Percentiles rank a stretch among this genome's conserved stretches.
Conservation (phyloP, 2,888 invertebrate species). For the Drosophila cracens region DNA sequence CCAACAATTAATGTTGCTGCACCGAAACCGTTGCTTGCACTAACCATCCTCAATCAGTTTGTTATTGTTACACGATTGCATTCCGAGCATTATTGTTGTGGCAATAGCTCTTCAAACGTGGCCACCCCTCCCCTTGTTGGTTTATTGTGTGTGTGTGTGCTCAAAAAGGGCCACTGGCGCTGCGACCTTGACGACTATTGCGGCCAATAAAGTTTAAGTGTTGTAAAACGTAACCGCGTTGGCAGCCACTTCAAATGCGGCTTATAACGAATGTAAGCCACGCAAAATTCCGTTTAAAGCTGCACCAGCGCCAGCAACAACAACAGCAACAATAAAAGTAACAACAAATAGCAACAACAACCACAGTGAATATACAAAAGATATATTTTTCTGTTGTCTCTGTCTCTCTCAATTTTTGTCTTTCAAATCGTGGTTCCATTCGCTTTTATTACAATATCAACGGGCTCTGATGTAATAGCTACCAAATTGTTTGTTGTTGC, state of each 20-base stretch:
- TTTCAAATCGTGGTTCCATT: constrained; percentile 55
- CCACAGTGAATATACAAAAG: constrained; percentile 20
- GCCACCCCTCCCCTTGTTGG: neutral
- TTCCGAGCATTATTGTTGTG: constrained; percentile 21
- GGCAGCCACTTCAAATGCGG: constrained; percentile 30
- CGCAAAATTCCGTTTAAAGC: constrained; percentile 60
- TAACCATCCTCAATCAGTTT: constrained; percentile 20
- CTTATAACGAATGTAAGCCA: constrained; percentile 59
- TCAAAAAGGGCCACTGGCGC: constrained; percentile 36
- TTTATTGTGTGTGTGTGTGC: neutral
- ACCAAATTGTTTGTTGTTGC: constrained; percentile 41
- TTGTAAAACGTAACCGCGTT: constrained; percentile 39
- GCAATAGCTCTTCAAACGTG: constrained; percentile 22
- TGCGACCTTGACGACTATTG: constrained; percentile 67
- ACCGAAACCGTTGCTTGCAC: constrained; percentile 21
- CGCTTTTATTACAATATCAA: constrained; percentile 69
- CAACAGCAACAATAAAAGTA: neutral
- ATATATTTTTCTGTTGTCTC: constrained; percentile 35
- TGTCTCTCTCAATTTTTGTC: constrained; percentile 30
- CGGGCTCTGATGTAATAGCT: constrained; percentile 62
- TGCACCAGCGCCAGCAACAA: constrained; percentile 33
- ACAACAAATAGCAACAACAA: neutral
- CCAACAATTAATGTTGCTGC: constrained; percentile 5
- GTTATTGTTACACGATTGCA: constrained; percentile 41
- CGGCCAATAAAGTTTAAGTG: constrained; percentile 55